Percentiles rank a stretch among this genome's conserved stretches.
These are phyloP conservation scores for Paramuricea clavata DNA, from an alignment of 92 coral and sea anemone genomes.

Conservation along the genomic window DNA sequence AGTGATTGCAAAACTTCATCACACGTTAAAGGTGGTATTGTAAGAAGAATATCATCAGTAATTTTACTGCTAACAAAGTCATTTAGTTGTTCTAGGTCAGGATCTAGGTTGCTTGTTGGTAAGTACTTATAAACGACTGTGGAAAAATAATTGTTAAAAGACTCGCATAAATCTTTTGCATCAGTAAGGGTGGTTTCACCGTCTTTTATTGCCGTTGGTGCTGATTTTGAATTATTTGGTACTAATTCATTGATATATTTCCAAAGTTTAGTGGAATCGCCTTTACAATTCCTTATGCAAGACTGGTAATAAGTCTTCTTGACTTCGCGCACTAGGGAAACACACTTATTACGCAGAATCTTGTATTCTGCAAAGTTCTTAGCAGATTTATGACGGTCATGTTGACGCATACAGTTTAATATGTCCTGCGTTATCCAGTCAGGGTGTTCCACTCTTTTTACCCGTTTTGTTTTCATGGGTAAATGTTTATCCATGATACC, in stretches of 20 bases:
- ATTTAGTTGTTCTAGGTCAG: not conserved
- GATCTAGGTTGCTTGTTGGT: not conserved
- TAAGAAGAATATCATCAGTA: not conserved
- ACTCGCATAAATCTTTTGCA: constrained; percentile 27
- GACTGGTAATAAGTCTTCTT: constrained; percentile 41
- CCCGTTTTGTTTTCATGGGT: constrained; percentile 33
- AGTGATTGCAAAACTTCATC: constrained; percentile 43
- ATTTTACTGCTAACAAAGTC: constrained; percentile 10
- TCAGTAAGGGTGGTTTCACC: constrained; percentile 6
- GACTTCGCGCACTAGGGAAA: constrained; percentile 28
- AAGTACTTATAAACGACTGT: constrained; percentile 38
- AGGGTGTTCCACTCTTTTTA: constrained; percentile 39
- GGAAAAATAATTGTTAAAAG: constrained; percentile 43
- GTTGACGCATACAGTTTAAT: constrained; percentile 9
- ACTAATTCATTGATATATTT: constrained; percentile 25
- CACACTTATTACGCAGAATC: constrained; percentile 33
- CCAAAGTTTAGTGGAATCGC: constrained; percentile 49
- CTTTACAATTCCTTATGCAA: constrained; percentile 21
- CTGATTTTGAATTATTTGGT: constrained; percentile 17
- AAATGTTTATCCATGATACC: constrained; percentile 11
- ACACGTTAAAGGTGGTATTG: constrained; percentile 31
- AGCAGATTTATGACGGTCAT: not conserved
- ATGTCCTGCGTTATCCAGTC: constrained; percentile 45
- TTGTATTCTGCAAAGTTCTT: constrained; percentile 23
- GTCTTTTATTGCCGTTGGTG: constrained; percentile 23